Percentiles rank a stretch among this genome's conserved stretches.
These are phyloP conservation scores for Malurus cyaneus DNA, from an alignment of 2,113 vertebrate species.

Conservation along the genomic window DNA sequence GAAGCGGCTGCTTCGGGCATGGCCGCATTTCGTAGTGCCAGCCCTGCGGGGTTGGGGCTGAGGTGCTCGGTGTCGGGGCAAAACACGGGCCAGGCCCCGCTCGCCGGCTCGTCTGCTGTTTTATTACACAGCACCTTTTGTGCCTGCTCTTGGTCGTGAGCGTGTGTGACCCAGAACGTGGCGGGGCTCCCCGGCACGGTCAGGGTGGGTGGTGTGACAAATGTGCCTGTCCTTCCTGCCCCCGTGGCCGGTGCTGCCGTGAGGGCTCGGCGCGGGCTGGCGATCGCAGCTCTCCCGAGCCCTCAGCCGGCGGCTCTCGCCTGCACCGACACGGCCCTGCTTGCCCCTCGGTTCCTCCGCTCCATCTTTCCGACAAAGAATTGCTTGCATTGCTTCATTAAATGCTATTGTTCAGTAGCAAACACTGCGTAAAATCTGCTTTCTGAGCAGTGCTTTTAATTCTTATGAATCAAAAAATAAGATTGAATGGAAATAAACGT, in stretches of 20 bases:
- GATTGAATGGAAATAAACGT: neutral
- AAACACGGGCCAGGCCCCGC: neutral
- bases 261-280: neutral
- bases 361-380: accelerated
- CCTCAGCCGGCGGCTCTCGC: neutral
- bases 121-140: neutral
- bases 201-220: accelerated
- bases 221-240: neutral
- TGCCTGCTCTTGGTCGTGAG: neutral
- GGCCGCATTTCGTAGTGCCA: accelerated
- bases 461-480: accelerated
- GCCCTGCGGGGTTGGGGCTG: neutral
- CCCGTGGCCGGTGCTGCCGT: neutral
- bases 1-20: accelerated
- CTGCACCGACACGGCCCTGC: accelerated
- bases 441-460: neutral
- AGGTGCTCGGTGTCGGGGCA: neutral
- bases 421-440: neutral
- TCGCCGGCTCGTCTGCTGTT: accelerated
- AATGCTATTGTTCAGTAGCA: accelerated
- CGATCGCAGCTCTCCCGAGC: neutral
- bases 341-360: accelerated
- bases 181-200: neutral
- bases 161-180: accelerated
- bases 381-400: accelerated